phyloP scores from a whole-genome alignment of 1,140 invertebrate species.

The Camponotus pennsylvanicus region DNA sequence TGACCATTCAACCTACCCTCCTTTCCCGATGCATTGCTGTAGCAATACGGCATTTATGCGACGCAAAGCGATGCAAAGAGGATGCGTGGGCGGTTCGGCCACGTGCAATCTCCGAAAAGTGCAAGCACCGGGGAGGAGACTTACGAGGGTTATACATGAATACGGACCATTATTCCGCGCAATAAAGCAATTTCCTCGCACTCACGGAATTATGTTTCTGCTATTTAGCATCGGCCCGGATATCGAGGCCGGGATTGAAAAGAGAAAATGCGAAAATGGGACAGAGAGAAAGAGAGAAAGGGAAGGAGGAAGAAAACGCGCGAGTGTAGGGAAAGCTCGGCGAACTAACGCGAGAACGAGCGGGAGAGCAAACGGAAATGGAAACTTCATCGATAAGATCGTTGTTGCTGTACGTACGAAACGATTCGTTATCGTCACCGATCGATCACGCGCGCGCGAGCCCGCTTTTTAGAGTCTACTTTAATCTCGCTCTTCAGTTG shows the following conservation, averaged over 20 bases:
- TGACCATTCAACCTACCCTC: slow-evolving; percentile 43
- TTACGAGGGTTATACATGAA: slow-evolving; percentile 81
- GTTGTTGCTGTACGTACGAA: slow-evolving; percentile 51
- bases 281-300: not conserved
- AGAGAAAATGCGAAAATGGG: slow-evolving; percentile 43
- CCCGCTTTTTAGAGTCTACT: slow-evolving; percentile 60
- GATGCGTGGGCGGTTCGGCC: slow-evolving; percentile 46
- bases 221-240: slow-evolving; percentile 81
- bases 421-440: slow-evolving; percentile 77
- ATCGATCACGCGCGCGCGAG: slow-evolving; percentile 73
- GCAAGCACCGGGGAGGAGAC: slow-evolving; percentile 73
- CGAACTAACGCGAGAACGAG: slow-evolving; percentile 27
- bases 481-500: slow-evolving; percentile 53
- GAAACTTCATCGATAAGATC: slow-evolving; percentile 73
- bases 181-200: slow-evolving; percentile 83
- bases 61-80: slow-evolving; percentile 55
- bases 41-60: slow-evolving; percentile 20
- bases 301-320: slow-evolving; percentile 41
- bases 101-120: slow-evolving; percentile 81
- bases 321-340: slow-evolving; percentile 60
- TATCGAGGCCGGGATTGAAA: slow-evolving; percentile 40
- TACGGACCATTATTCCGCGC: slow-evolving; percentile 83
- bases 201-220: slow-evolving; percentile 82
- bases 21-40: slow-evolving; percentile 38
- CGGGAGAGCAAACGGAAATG: slow-evolving; percentile 64